Evolutionary conservation across 2,113 vertebrate genomes (phyloP).

Genomic region (Etheostoma spectabile): DNA sequence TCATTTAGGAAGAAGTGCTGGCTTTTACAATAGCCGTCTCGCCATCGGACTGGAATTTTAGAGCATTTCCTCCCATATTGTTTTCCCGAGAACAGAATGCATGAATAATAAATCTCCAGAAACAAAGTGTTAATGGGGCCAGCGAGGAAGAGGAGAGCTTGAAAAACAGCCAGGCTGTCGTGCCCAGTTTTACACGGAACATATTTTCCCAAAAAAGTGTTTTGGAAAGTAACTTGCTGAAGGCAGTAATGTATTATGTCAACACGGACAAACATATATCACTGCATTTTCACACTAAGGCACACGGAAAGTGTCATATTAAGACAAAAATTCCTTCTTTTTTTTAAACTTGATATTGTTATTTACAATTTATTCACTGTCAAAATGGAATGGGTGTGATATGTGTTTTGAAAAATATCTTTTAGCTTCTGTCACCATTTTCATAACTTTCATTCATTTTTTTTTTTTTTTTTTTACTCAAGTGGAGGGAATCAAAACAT

Average conservation of each 20-base stretch:
- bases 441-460: no score
- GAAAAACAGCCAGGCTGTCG: constrained; percentile 33
- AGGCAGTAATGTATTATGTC: constrained; percentile 1
- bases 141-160: constrained; percentile 21
- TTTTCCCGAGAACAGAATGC: constrained; percentile 48
- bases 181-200: constrained; percentile 43
- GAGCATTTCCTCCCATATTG: constrained; percentile 38
- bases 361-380: not conserved
- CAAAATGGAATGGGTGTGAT: not conserved
- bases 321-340: not conserved
- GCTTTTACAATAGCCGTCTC: not conserved
- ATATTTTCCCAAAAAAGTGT: constrained; percentile 24
- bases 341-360: not conserved
- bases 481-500: constrained; percentile 13
- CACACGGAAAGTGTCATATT: not conserved
- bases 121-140: constrained; percentile 42
- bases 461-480: no score
- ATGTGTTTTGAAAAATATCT: not conserved
- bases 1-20: constrained; percentile 33
- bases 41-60: constrained; percentile 18
- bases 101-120: constrained; percentile 72
- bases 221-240: not conserved
- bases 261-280: not conserved
- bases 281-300: not conserved
- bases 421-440: not conserved